Conservation (phyloP, 1,140 invertebrate genomes). For the Nymphalis io region DNA sequence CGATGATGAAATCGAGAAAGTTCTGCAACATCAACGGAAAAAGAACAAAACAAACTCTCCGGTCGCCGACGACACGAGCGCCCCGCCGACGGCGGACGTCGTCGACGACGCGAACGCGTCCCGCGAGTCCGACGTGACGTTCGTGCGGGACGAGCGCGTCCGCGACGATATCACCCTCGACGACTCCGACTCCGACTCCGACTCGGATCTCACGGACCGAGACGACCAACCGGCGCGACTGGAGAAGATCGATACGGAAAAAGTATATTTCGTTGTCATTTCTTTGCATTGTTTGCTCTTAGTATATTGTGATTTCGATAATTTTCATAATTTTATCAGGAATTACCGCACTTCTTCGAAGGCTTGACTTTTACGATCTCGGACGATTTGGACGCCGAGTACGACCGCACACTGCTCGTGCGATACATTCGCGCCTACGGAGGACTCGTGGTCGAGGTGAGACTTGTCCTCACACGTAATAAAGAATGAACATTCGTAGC, state of each 20-base stretch:
- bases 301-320: neutral
- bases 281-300: neutral
- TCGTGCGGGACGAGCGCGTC: conserved; percentile 49
- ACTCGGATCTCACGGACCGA: conserved; percentile 19
- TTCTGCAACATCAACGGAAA: conserved; percentile 32
- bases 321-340: conserved; percentile 11
- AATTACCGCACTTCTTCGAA: conserved; percentile 53
- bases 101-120: neutral
- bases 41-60: conserved; percentile 11
- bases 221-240: neutral
- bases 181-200: conserved; percentile 33
- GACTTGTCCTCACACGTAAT: conserved; percentile 25
- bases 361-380: conserved; percentile 48
- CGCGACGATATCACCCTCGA: conserved; percentile 35
- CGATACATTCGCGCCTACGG: conserved; percentile 62
- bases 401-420: conserved; percentile 28
- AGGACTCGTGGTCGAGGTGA: conserved; percentile 48
- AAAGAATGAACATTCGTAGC: neutral
- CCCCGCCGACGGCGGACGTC: neutral
- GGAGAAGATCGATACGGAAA: conserved; percentile 8
- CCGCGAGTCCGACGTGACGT: conserved; percentile 40
- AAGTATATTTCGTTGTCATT: conserved; percentile 7
- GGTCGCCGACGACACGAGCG: neutral
- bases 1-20: conserved; percentile 81
- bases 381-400: conserved; percentile 1